Evolutionary conservation across 2,888 invertebrate genomes (phyloP).

Genomic region (Apamea anceps): DNA sequence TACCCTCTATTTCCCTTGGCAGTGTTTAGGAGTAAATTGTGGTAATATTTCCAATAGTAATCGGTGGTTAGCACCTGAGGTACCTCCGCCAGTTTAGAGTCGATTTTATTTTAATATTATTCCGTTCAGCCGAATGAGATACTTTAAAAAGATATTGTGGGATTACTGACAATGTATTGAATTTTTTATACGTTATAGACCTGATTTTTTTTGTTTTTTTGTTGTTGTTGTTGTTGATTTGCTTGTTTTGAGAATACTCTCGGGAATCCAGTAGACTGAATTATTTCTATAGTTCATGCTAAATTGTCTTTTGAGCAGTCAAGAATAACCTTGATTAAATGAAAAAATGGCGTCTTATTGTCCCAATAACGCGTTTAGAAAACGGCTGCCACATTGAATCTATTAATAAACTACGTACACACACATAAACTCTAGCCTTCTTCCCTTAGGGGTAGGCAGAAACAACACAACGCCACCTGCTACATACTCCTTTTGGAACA

Average conservation of each 20-base stretch:
- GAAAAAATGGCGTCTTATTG: not conserved
- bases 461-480: not conserved
- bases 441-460: no score
- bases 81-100: conserved; percentile 35
- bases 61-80: conserved; percentile 75
- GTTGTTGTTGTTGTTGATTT: no score
- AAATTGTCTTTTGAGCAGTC: not conserved
- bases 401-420: not conserved
- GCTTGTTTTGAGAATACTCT: not conserved
- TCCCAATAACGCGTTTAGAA: not conserved
- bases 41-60: conserved; percentile 74
- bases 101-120: conserved; percentile 59
- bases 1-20: conserved; percentile 69
- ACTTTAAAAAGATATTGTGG: conserved; percentile 34
- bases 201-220: not conserved
- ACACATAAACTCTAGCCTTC: no score
- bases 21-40: conserved; percentile 73
- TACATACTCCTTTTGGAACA: not conserved
- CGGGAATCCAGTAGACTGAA: not conserved
- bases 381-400: not conserved
- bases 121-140: conserved; percentile 46
- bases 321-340: not conserved
- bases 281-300: not conserved
- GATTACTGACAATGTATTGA: conserved; percentile 24
- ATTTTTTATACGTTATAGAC: not conserved